Evolutionary conservation across 2,113 vertebrate species (phyloP), one percentile per base, ranked within the genome.

Genomic region (Leptocoma aspasia): DNA sequence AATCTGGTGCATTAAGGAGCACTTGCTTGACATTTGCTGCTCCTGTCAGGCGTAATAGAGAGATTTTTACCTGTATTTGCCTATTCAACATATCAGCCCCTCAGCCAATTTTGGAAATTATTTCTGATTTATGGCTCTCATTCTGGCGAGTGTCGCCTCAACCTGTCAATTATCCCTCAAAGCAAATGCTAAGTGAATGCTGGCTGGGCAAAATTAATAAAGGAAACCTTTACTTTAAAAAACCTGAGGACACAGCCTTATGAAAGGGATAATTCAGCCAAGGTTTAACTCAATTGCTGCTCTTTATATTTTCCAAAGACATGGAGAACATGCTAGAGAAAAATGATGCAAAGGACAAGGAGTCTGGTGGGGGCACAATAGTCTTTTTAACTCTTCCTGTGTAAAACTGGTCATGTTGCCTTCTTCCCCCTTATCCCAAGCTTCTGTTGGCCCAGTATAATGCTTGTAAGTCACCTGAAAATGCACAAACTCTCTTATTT

Each of bases 61-160:
- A 98, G 96, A 98, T 98, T 98, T 98, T 98, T 98, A 98, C 98
- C 98, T 98, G 97, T 97, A 98, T 98, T 98, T 98, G 98, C 98
- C 98, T 98, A 98, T 98, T 98, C 97, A 98, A 98, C 97, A 97
- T 96, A 98, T 98, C 97, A 98, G 77, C 82, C 92, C 96, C 89
- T 98, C 97, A 98, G 96, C 97, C 97, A 98, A 96, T 98, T 98
- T 98, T 98, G 97, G 97, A 98, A 98, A 98, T 98, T 98, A 98
- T 98, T 98, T 98, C 98, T 98, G 98, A 98, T 98, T 98, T 98
- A 98, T 98, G 98, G 94, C 96, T 97, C 92, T 96, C 93, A 96
- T 98, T 97, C 97, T 89, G 87, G 96, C 13, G 22, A 97, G 97
- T 97, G 98, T 98, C 97, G 72, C 96, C 97, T 96, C 96, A 96